These are phyloP conservation scores for Ovis aries DNA, from an alignment of 2,113 vertebrate genomes.

Conservation along the genomic window DNA sequence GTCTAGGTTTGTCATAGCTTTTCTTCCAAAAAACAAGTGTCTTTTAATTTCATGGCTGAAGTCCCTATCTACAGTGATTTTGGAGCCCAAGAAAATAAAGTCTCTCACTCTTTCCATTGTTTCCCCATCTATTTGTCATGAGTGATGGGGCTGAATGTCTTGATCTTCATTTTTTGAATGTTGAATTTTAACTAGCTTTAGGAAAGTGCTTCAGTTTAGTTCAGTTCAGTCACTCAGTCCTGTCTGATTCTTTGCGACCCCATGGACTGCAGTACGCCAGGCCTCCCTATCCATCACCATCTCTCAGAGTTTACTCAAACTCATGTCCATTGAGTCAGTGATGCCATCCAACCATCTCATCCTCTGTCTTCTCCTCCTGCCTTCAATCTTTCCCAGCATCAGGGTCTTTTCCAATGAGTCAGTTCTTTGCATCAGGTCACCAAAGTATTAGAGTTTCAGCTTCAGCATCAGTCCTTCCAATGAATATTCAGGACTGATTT, in stretches of 20 bases:
- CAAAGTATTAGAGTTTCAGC: background rate
- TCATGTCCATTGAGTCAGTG: background rate
- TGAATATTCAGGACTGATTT: background rate
- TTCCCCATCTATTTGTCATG: background rate
- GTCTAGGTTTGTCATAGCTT: background rate
- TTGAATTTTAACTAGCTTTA: background rate
- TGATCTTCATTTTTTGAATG: background rate
- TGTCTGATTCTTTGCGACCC: accelerated
- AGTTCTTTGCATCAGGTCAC: background rate
- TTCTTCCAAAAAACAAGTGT: background rate
- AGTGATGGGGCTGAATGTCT: background rate
- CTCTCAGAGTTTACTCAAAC: background rate
- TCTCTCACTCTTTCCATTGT: background rate
- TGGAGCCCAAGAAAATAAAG: background rate
- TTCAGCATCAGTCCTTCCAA: background rate
- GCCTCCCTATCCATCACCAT: background rate
- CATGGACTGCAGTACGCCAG: background rate
- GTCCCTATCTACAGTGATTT: background rate
- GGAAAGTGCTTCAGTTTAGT: background rate
- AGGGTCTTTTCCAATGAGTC: background rate
- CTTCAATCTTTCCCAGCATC: background rate
- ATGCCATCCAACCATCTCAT: background rate
- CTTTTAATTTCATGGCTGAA: background rate
- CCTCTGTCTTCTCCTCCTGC: background rate
- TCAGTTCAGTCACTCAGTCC: background rate